Percentiles rank a stretch among this genome's conserved stretches.
Conservation (phyloP, 2,113 vertebrate genomes). For the Megaleporinus macrocephalus region DNA sequence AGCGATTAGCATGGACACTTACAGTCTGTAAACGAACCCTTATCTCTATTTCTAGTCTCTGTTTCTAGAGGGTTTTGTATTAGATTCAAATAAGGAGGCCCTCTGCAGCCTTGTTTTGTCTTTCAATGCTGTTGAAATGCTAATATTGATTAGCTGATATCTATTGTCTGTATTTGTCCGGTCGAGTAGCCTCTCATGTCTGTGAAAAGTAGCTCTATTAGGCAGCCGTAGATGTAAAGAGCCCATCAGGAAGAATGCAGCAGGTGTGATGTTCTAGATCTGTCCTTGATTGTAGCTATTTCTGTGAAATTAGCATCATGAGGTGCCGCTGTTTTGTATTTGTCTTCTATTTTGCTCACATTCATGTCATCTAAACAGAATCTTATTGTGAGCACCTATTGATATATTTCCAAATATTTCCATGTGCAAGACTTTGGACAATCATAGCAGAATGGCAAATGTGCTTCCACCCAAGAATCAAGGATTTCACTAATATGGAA, state of each 20-base stretch:
- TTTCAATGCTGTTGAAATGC: constrained; percentile 12
- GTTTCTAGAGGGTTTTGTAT: background rate
- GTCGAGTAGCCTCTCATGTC: constrained; percentile 31
- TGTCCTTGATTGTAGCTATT: constrained; percentile 31
- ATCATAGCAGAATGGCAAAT: background rate
- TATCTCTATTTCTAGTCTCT: constrained; percentile 30
- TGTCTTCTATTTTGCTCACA: background rate
- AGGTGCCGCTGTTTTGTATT: constrained; percentile 20
- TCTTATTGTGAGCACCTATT: constrained; percentile 25
- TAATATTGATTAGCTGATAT: constrained; percentile 48
- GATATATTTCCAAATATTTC: constrained; percentile 31
- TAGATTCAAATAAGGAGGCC: constrained; percentile 41
- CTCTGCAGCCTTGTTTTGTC: constrained; percentile 45
- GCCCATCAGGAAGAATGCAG: constrained; percentile 43
- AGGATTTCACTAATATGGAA: no score
- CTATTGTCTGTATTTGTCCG: constrained; percentile 36
- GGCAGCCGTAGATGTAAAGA: background rate
- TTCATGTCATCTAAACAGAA: constrained; percentile 24
- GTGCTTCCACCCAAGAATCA: no score
- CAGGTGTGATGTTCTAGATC: constrained; percentile 48
- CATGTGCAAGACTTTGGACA: constrained; percentile 24
- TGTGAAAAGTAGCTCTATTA: constrained; percentile 30
- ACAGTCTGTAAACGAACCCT: constrained; percentile 43
- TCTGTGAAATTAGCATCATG: constrained; percentile 44
- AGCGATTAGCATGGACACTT: constrained; percentile 41